phyloP scores from a whole-genome alignment of 2,113 vertebrate species.

The Geococcyx californianus region DNA sequence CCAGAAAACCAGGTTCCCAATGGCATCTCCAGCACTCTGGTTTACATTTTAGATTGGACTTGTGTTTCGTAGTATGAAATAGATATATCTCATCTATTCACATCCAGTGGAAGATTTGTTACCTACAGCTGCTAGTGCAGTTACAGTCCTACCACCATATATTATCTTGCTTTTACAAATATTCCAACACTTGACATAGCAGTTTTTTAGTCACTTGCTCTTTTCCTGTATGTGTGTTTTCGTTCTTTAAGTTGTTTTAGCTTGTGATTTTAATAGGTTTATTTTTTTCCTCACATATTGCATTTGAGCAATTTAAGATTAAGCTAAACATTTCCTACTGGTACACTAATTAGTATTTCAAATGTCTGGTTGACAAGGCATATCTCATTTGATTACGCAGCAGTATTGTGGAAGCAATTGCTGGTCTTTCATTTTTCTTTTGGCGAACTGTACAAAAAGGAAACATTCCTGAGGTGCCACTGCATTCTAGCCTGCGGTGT shows the following conservation, averaged over 20 bases:
- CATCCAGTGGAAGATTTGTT: not conserved
- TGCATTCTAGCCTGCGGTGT: not conserved
- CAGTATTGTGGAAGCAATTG: not conserved
- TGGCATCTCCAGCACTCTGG: not conserved
- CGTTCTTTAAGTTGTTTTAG: slow-evolving; percentile 29
- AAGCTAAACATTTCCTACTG: not conserved
- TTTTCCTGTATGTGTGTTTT: not conserved
- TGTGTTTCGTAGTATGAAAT: not conserved
- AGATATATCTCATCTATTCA: not conserved
- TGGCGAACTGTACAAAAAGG: not conserved
- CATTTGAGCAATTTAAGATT: not conserved
- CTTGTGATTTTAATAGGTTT: slow-evolving; percentile 5
- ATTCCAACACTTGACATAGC: not conserved
- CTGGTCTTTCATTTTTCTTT: not conserved
- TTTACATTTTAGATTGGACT: not conserved
- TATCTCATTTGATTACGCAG: not conserved
- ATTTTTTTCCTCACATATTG: not conserved
- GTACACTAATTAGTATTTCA: not conserved
- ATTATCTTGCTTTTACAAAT: not conserved
- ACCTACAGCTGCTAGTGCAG: not conserved
- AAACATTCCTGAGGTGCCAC: not conserved
- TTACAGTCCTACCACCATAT: not conserved
- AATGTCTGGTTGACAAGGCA: not conserved
- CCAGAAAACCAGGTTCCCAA: not conserved
- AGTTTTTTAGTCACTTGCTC: not conserved